Base-by-base conservation (phyloP, 2,113 vertebrate genomes). In the Nibea albiflora region DNA sequence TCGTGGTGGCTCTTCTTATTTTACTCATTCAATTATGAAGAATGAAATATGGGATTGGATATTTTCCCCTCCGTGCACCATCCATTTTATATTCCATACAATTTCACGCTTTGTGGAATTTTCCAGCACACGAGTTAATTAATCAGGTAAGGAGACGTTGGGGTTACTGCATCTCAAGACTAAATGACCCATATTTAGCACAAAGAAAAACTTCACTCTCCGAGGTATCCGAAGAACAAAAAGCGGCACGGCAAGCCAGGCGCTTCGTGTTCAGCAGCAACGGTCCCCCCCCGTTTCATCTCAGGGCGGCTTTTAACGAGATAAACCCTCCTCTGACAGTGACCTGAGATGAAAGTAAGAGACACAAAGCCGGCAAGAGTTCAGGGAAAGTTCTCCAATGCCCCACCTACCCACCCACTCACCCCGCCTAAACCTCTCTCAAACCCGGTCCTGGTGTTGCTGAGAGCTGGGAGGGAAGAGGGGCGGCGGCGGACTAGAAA, bases 321-420 rank as follows among this genome's bases (percentile, higher is more conserved):
- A 91, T 93, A 93, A 94, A 92, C 69, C 93, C 91, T 86, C 80
- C 4, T 79, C 89, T 94, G 91, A 92, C 93, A 90, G 89, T 94
- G 93, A 94, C 94, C 94, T 16, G 70, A 93, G 92, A 94, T 94
- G 91, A 95, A 95, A 95, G 94, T 7, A 52, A 39, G 79, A 91
- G 88, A 76, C 85, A 22, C 63, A 93, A 94, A 94, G 90, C 91
- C 80, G 5, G 58, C 35, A 0, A 67, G 88, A 90, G 94, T 95
- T 95, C 94, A 95, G 85, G 91, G 91, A 92, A 94, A 95, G 94
- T 95, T 94, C 92, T 80, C 31, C 50, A 47, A 53, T 10, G 35
- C 73, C 54, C 65, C 81, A 85, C 86, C 88, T 73, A 78, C 90
- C 78, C 88, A 66, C 86, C 78, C 85, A 64, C 90, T 88, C 84